Evolutionary conservation across 2,113 vertebrate genomes (phyloP).

Genomic region (Crotalus helleri): DNA sequence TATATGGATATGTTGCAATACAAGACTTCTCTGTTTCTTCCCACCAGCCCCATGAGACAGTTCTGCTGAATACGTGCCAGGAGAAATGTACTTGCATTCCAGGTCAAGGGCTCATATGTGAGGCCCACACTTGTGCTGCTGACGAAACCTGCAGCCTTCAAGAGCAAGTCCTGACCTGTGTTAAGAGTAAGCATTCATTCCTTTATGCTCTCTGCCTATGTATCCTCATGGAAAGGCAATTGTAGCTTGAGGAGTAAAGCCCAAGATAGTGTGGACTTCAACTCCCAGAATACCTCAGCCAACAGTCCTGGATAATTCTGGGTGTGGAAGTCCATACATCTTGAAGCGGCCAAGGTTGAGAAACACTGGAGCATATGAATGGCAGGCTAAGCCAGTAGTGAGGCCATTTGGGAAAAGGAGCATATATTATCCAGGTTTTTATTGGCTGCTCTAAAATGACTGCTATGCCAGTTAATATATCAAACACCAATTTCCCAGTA

Average conservation of each 20-base stretch:
- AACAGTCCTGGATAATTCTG: too few species aligned
- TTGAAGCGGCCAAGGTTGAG: too few species aligned
- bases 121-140: conserved; percentile 60
- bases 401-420: too few species aligned
- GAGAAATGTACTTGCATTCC: conserved; percentile 70
- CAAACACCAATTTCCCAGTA: too few species aligned
- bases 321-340: too few species aligned
- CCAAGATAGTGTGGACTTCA: not conserved
- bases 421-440: too few species aligned
- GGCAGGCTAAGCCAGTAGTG: too few species aligned
- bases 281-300: not conserved
- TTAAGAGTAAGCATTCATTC: conserved; percentile 30
- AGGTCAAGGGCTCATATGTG: conserved; percentile 61
- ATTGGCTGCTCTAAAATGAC: too few species aligned
- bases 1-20: not conserved
- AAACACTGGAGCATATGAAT: too few species aligned
- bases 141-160: conserved; percentile 68
- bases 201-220: not conserved
- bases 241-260: not conserved
- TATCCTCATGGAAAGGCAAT: not conserved
- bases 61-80: conserved; percentile 64
- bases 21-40: not conserved
- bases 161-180: conserved; percentile 65
- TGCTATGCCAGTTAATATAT: too few species aligned
- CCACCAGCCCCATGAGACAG: conserved; percentile 64